Evolutionary conservation across 2,888 invertebrate species (phyloP), one percentile per base, ranked within the genome.

Genomic region (Empis stercorea): DNA sequence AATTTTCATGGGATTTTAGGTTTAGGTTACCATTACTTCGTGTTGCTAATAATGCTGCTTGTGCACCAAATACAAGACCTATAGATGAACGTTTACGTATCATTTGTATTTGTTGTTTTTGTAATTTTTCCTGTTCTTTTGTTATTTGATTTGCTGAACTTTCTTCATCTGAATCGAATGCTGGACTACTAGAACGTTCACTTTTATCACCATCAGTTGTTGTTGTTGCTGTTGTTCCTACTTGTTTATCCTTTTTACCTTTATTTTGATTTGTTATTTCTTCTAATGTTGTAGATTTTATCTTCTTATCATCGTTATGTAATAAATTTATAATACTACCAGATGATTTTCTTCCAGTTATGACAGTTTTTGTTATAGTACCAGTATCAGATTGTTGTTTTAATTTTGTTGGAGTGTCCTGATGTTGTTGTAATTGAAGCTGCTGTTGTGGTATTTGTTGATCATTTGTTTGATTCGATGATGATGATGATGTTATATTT

Each of bases 111-210:
- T 62, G 64, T 40, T 27, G 64, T 48, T 65, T 64, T 32, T 54
- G 55, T 45, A 64, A 63, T 27, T 51, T 59, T 42, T 66, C 62
- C 53, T 61, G 50, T 37, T 61, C 60, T 27, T 48, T 47, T 44
- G 73, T 75, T 1, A 73, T 69, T 52, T 68, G 68, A 52, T 76
- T 78, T 0, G 76, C 74, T 0, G 80, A 80, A 52, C 85, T 84
- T 60, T 95, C 94, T 52, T 94, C 93, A 62, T 95, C 94, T 0
- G 94, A 94, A 59, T 94, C 94, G 63, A 94, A 95, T 0, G 91
- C 91, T 1, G 91, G 81, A 63, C 93, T 93, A 60, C 93, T 93
- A 1, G 93, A 93, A 38, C 93, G 74, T 57, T 88, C 87, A 23
- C 23, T 40, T 27, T 40, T 20, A 40, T 20, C 27, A 40, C 23